A percentile compares a stretch with the other conserved stretches of the same genome.
phyloP scores from a whole-genome alignment of 2,888 invertebrate genomes.

The Ochropleura plecta region DNA sequence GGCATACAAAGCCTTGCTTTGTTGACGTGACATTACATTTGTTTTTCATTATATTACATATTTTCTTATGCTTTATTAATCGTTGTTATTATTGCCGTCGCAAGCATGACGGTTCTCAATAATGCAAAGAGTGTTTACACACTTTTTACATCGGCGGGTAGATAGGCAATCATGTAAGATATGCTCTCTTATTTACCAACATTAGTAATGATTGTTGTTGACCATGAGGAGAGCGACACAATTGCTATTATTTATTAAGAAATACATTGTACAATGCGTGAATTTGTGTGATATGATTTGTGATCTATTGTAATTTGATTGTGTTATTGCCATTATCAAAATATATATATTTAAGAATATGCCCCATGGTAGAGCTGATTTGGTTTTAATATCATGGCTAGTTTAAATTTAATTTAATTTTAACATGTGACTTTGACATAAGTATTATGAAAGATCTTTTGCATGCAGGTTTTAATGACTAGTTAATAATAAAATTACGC shows the following conservation, averaged over 20 bases:
- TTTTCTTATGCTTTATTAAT: background rate
- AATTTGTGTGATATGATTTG: conserved; percentile 70
- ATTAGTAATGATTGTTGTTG: background rate
- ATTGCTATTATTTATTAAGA: conserved; percentile 23
- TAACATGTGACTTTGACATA: conserved; percentile 39
- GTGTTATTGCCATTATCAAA: conserved; percentile 57
- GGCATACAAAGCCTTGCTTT: background rate
- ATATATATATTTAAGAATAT: conserved; percentile 42
- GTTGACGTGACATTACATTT: background rate
- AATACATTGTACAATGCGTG: conserved; percentile 49
- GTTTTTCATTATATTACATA: too few species aligned
- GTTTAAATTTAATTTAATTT: conserved; percentile 34
- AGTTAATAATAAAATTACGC: conserved; percentile 51
- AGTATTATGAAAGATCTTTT: conserved; percentile 42
- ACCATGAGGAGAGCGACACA: background rate
- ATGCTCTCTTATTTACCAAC: conserved; percentile 12
- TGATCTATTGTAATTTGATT: conserved; percentile 60
- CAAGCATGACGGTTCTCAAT: background rate
- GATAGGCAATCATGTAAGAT: conserved; percentile 13
- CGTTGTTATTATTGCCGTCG: background rate
- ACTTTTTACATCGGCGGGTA: background rate
- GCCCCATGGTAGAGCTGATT: conserved; percentile 17
- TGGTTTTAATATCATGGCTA: conserved; percentile 37
- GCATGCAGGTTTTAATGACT: conserved; percentile 18
- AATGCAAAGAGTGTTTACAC: conserved; percentile 1